These are phyloP conservation scores for Pseudomyrmex gracilis DNA, from an alignment of 1,140 invertebrate genomes.

Conservation along the genomic window DNA sequence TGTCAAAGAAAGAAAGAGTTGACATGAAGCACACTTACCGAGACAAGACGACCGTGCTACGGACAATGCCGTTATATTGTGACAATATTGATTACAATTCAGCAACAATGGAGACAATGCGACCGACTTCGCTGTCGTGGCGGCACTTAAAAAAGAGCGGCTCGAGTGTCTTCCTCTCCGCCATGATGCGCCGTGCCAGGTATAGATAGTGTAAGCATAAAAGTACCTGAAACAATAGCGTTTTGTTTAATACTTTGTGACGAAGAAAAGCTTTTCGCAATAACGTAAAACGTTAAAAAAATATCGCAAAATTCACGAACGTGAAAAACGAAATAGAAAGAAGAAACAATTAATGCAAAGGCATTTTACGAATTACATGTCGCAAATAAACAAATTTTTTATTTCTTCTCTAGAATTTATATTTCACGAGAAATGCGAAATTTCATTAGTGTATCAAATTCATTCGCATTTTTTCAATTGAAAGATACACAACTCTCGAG, in stretches of 20 bases:
- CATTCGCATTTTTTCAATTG: too few relatives aligned
- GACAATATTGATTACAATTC: constrained; percentile 86
- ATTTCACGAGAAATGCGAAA: background rate
- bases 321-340: too few relatives aligned
- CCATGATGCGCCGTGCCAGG: background rate
- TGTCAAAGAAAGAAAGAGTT: constrained; percentile 60
- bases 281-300: background rate
- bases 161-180: constrained; percentile 64
- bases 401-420: background rate
- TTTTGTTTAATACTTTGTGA: constrained; percentile 2
- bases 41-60: constrained; percentile 79
- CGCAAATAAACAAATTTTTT: background rate
- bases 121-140: constrained; percentile 79
- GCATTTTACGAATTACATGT: too few relatives aligned
- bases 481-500: background rate
- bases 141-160: constrained; percentile 75
- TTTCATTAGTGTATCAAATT: background rate
- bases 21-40: constrained; percentile 71
- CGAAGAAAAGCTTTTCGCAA: background rate
- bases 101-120: constrained; percentile 84
- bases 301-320: too few relatives aligned
- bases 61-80: constrained; percentile 85
- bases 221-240: constrained; percentile 25
- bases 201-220: background rate
- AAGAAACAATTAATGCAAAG: background rate